Evolutionary conservation across 2,113 vertebrate genomes (phyloP), one percentile per base, ranked within the genome.

Genomic region (Solea senegalensis): DNA sequence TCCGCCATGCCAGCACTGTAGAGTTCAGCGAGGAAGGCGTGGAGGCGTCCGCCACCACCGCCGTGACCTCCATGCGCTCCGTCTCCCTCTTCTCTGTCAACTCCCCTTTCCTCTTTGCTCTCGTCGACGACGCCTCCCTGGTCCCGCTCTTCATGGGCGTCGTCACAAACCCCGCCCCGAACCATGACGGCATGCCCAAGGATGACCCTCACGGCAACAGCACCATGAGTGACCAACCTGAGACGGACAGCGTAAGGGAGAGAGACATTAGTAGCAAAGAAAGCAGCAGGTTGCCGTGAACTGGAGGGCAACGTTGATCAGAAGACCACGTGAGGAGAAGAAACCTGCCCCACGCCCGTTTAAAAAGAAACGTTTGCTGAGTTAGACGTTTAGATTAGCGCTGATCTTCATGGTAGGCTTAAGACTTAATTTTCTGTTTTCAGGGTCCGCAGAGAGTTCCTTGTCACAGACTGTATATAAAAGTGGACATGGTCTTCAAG

Each of bases 1-100:
- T 98, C 1, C 94, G 94, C 78, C 97, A 98, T 7, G 94, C 94
- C 72, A 94, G 95, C 40, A 90, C 93, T 0, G 14, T 98, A 56
- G 95, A 96, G 67, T 91, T 98, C 40, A 93, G 91, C 0, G 97
- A 98, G 74, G 94, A 94, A 0, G 97, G 96, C 0, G 93, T 94
- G 13, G 93, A 97, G 83, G 96, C 96, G 0, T 92, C 96, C 0
- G 96, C 94, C 0, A 91, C 90, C 13, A 96, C 96, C 2, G 76
- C 91, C 0, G 72, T 90, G 0, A 65, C 93, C 0, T 44, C 87
- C 27, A 92, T 91, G 15, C 96, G 96, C 82, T 95, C 96, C 0
- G 52, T 90, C 52, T 94, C 93, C 39, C 81, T 74, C 65, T 96
- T 97, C 84, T 86, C 73, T 0, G 87, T 96, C 1, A 94, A 96